A percentile compares a stretch with the other conserved stretches of the same genome.
Evolutionary conservation across 2,113 vertebrate species (phyloP).

Genomic region (Cacatua alba): DNA sequence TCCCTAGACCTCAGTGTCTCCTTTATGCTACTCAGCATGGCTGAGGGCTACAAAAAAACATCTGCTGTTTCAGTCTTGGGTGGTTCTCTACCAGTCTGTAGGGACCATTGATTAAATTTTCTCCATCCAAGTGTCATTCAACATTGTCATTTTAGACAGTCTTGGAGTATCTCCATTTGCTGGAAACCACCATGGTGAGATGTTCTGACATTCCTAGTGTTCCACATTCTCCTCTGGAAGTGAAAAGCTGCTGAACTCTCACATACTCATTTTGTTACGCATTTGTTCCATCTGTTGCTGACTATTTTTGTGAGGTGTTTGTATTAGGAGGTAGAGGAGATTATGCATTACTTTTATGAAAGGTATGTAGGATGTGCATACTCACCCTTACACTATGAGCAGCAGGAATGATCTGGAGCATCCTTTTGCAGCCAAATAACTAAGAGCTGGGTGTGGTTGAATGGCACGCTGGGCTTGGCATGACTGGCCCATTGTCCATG

Average conservation of each 20-base stretch:
- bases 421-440: background rate
- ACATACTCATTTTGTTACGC: background rate
- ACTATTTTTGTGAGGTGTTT: background rate
- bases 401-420: background rate
- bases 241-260: background rate
- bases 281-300: background rate
- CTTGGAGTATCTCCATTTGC: background rate
- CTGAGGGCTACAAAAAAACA: background rate
- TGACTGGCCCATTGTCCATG: background rate
- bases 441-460: background rate
- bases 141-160: background rate
- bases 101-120: background rate
- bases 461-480: background rate
- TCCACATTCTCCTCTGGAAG: background rate
- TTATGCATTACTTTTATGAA: background rate
- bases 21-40: background rate
- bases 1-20: background rate
- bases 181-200: background rate
- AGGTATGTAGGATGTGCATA: background rate
- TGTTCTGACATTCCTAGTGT: background rate
- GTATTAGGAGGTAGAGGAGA: background rate
- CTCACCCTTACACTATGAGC: background rate
- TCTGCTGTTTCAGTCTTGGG: background rate
- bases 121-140: background rate
- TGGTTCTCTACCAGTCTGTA: background rate